Evolutionary conservation across 2,888 invertebrate genomes (phyloP).

Genomic region (Alentia gelatinosa): DNA sequence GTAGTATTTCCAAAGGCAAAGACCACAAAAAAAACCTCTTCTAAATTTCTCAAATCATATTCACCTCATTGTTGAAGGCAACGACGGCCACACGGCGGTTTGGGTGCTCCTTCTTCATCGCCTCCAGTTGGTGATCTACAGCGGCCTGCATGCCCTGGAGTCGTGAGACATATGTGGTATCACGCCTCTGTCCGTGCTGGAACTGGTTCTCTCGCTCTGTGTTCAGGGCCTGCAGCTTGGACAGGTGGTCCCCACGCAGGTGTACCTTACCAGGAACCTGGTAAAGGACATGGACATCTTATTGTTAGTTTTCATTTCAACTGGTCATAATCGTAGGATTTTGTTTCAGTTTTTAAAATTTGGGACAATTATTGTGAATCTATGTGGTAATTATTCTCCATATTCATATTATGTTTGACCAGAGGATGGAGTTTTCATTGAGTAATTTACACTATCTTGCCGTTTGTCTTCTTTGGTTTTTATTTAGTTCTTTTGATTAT

Average conservation of each 20-base stretch:
- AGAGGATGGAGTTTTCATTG: too few species aligned
- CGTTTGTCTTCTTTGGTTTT: too few species aligned
- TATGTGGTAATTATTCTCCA: too few species aligned
- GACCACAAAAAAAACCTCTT: background rate
- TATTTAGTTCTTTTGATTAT: too few species aligned
- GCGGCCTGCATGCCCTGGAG: constrained; percentile 79
- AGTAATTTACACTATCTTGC: too few species aligned
- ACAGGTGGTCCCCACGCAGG: constrained; percentile 71
- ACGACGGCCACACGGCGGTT: constrained; percentile 76
- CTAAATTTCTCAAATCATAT: too few species aligned
- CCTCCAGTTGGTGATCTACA: constrained; percentile 77
- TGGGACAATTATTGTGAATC: too few species aligned
- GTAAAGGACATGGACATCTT: background rate
- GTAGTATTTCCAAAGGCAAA: too few species aligned
- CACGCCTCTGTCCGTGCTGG: constrained; percentile 71
- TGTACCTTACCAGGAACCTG: constrained; percentile 75
- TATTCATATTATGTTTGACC: too few species aligned
- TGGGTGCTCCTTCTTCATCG: constrained; percentile 74
- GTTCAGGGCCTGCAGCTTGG: constrained; percentile 68
- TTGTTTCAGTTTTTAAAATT: too few species aligned
- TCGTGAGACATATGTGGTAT: constrained; percentile 76
- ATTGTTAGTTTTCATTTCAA: too few species aligned
- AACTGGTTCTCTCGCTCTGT: constrained; percentile 70
- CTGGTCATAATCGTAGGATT: too few species aligned
- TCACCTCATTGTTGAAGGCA: constrained; percentile 77